Conservation (phyloP, 2,797 vertebrate species). For the Coendou prehensilis region DNA sequence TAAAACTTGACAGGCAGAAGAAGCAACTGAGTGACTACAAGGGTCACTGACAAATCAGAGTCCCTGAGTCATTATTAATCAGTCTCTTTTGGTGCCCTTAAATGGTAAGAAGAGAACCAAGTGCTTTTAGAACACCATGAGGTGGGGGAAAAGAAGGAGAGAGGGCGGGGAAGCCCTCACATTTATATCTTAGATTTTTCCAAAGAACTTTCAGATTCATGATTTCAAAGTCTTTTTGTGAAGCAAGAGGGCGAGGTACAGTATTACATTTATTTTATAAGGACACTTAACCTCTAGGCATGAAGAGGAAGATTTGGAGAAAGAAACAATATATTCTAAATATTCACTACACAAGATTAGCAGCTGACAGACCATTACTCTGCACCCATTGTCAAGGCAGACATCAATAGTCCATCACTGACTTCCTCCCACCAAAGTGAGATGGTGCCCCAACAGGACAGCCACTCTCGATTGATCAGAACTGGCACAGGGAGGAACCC, state of each 20-base stretch:
- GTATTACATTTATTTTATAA: neutral
- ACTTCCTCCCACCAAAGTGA: neutral
- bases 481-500: neutral
- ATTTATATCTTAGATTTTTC: neutral
- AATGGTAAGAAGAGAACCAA: neutral
- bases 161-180: neutral
- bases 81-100: neutral
- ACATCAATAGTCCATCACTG: neutral
- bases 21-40: neutral
- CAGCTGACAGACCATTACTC: rapidly evolving
- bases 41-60: neutral
- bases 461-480: neutral
- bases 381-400: neutral
- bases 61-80: neutral
- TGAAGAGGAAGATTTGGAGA: neutral
- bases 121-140: neutral
- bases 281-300: neutral
- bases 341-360: neutral
- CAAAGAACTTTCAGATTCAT: neutral
- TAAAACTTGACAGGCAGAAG: neutral
- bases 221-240: neutral
- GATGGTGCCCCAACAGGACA: neutral
- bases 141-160: neutral
- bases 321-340: neutral
- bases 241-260: neutral